A percentile compares a stretch with the other conserved stretches of the same genome.
These are phyloP conservation scores for Temnothorax rugatulus DNA, from an alignment of 2,888 invertebrate genomes.

Conservation along the genomic window DNA sequence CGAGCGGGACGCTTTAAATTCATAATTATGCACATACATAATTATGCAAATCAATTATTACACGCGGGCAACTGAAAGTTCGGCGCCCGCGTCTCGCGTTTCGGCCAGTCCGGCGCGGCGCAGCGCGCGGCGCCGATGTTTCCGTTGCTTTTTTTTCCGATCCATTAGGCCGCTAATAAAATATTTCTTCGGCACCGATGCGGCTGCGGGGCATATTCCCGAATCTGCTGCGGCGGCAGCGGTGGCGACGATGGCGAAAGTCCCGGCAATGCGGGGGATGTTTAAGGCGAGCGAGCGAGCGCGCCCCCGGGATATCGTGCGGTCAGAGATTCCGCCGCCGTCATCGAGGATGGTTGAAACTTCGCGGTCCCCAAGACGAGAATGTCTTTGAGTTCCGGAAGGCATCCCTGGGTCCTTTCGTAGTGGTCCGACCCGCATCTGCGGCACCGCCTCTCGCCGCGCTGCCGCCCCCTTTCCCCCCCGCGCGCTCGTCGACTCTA, in stretches of 20 bases:
- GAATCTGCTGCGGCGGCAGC: slow-evolving; percentile 15
- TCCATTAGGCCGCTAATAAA: slow-evolving; percentile 57
- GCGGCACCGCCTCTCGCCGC: slow-evolving; percentile 20
- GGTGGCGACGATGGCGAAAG: slow-evolving; percentile 49
- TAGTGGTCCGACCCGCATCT: slow-evolving; percentile 42
- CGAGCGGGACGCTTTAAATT: slow-evolving; percentile 70
- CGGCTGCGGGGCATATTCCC: slow-evolving; percentile 44
- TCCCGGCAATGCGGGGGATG: slow-evolving; percentile 78
- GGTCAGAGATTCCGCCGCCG: slow-evolving; percentile 84
- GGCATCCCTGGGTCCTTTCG: slow-evolving; percentile 75
- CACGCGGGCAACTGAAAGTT: slow-evolving; percentile 65
- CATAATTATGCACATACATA: slow-evolving; percentile 76
- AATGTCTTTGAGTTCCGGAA: slow-evolving; percentile 85
- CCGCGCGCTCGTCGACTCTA: slow-evolving; percentile 46
- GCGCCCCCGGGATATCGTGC: slow-evolving; percentile 81
- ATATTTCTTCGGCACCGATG: slow-evolving; percentile 53
- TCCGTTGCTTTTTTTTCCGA: slow-evolving; percentile 56
- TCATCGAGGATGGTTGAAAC: slow-evolving; percentile 80
- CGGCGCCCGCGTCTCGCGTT: slow-evolving; percentile 63
- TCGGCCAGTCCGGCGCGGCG: slow-evolving; percentile 67
- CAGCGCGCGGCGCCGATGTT: slow-evolving; percentile 51
- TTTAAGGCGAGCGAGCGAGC: slow-evolving; percentile 72
- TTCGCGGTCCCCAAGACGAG: slow-evolving; percentile 83
- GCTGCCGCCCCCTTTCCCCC: not conserved
- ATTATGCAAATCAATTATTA: slow-evolving; percentile 76